phyloP scores from a whole-genome alignment of 2,113 vertebrate genomes.

The Diadophis punctatus region DNA sequence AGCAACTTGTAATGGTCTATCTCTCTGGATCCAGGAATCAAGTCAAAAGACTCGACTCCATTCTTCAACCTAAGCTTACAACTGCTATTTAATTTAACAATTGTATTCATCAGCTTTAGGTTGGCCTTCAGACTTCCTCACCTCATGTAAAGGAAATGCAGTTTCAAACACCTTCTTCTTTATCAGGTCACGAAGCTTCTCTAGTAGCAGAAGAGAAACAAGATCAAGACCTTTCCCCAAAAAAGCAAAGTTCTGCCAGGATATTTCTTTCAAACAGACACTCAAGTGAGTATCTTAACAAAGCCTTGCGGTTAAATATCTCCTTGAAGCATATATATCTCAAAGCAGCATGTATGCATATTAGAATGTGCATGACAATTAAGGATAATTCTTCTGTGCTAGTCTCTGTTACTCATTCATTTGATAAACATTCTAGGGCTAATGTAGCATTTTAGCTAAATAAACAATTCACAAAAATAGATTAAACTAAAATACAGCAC shows the following conservation, averaged over 20 bases:
- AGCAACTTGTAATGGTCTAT: not conserved
- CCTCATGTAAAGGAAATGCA: slow-evolving; percentile 85
- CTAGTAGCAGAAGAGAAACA: slow-evolving; percentile 54
- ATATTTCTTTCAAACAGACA: not conserved
- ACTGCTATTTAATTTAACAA: not conserved
- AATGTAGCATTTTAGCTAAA: not conserved
- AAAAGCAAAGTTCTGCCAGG: not conserved
- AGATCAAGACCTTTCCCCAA: not conserved
- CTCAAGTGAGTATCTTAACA: not conserved
- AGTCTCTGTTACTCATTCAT: not conserved
- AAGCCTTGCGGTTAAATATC: not conserved
- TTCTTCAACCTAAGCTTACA: not conserved
- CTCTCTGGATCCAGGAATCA: not conserved
- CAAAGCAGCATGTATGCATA: not conserved
- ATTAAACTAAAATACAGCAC: not conserved
- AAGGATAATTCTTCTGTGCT: not conserved
- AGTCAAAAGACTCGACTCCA: not conserved
- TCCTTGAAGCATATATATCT: not conserved
- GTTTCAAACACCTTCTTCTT: slow-evolving; percentile 77
- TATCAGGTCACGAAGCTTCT: slow-evolving; percentile 70
- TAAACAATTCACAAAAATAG: not conserved
- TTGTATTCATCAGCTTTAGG: not conserved
- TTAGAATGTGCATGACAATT: not conserved
- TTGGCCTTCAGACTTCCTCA: slow-evolving; percentile 49
- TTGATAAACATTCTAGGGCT: not conserved